phyloP scores from a whole-genome alignment of 2,888 invertebrate species.

The Muschampia plurimacula region DNA sequence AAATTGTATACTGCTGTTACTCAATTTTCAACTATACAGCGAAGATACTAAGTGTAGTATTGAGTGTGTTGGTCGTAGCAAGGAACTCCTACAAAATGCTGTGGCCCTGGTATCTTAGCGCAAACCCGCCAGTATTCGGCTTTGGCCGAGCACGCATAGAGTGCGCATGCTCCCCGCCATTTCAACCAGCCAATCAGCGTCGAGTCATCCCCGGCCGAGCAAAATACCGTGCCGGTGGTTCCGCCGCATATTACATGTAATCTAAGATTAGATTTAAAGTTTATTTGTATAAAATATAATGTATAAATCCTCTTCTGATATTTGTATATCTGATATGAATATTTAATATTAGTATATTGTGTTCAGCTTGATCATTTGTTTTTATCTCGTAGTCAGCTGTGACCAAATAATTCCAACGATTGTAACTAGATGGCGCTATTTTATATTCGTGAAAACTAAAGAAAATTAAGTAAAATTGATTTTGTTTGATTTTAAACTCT shows the following conservation, averaged over 20 bases:
- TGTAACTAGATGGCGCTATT: conserved; percentile 45
- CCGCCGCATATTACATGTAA: conserved; percentile 49
- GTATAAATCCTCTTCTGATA: conserved; percentile 11
- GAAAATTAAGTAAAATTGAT: no score
- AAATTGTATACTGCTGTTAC: conserved; percentile 54
- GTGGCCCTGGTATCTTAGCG: conserved; percentile 81
- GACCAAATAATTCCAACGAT: conserved; percentile 64
- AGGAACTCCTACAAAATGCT: conserved; percentile 80
- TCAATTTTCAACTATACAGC: conserved; percentile 45
- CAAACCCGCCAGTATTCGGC: conserved; percentile 85
- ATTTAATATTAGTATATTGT: conserved; percentile 4
- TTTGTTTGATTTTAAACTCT: no score
- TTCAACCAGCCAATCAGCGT: conserved; percentile 73
- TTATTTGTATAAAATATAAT: conserved; percentile 9
- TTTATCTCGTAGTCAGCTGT: conserved; percentile 22
- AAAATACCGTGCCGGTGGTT: conserved; percentile 56
- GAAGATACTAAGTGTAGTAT: conserved; percentile 45
- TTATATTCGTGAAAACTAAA: not conserved
- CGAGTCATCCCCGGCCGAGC: conserved; percentile 59
- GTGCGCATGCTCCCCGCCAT: conserved; percentile 83
- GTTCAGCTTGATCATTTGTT: not conserved
- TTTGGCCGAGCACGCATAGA: conserved; percentile 73
- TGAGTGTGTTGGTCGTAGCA: conserved; percentile 45
- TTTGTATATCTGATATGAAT: not conserved
- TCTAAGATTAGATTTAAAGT: conserved; percentile 43